Evolutionary conservation across 2,888 invertebrate species (phyloP).

Genomic region (Fragum whitleyi): DNA sequence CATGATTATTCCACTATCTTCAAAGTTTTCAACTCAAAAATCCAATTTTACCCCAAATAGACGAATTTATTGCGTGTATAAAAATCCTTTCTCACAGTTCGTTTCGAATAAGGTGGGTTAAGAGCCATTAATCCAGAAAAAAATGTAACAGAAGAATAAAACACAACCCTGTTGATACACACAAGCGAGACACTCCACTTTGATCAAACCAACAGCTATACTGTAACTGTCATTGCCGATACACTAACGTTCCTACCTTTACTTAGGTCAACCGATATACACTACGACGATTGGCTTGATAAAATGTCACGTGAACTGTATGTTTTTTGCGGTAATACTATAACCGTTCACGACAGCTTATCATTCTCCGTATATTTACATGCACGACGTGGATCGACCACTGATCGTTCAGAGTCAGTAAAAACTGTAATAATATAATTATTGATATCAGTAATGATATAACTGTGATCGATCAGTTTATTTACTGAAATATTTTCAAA

Average conservation of each 20-base stretch:
- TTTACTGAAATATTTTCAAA: too few relatives aligned
- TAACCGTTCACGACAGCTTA: neutral
- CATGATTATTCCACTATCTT: neutral
- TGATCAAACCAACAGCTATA: constrained; percentile 7
- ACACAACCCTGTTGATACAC: neutral
- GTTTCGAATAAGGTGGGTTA: neutral
- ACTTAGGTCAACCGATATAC: constrained; percentile 59
- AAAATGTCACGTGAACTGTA: constrained; percentile 58
- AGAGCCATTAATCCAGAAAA: neutral
- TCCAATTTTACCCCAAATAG: neutral
- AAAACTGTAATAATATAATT: too few relatives aligned
- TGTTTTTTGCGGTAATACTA: neutral
- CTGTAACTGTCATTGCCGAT: constrained; percentile 57
- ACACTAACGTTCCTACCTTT: constrained; percentile 57
- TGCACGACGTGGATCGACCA: too few relatives aligned
- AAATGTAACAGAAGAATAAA: neutral
- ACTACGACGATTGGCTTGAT: constrained; percentile 59
- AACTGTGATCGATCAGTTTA: too few relatives aligned
- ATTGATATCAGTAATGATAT: too few relatives aligned
- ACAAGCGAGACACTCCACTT: constrained; percentile 1
- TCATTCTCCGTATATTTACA: too few relatives aligned
- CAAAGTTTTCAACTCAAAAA: neutral
- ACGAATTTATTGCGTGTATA: neutral
- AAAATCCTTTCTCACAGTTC: neutral
- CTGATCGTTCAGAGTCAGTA: too few relatives aligned